Evolutionary conservation across 2,797 vertebrate species (phyloP).

Genomic region (Characodon lateralis): DNA sequence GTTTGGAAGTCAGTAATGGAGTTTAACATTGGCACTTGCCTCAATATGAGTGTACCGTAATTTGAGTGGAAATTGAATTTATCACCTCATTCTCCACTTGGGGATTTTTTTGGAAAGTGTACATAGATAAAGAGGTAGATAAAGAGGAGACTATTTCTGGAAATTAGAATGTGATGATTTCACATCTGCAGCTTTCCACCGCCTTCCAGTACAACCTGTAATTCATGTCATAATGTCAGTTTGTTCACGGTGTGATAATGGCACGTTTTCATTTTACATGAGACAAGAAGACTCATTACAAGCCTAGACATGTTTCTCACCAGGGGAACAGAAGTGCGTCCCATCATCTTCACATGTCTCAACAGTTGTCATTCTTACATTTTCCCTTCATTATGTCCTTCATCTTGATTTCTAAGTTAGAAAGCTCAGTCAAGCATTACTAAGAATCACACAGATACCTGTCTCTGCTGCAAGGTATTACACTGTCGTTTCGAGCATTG

Average conservation of each 20-base stretch:
- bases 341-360: constrained; percentile 53
- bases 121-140: constrained; percentile 20
- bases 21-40: constrained; percentile 34
- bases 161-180: constrained; percentile 56
- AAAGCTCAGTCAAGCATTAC: constrained; percentile 30
- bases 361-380: constrained; percentile 64
- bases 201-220: constrained; percentile 45
- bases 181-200: constrained; percentile 31
- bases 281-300: constrained; percentile 68
- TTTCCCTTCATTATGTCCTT: constrained; percentile 62
- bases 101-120: constrained; percentile 37
- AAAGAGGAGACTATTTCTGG: constrained; percentile 46
- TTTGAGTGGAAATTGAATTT: constrained; percentile 57
- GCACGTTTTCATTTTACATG: constrained; percentile 65
- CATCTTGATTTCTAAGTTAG: constrained; percentile 51
- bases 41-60: constrained; percentile 34
- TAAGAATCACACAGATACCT: constrained; percentile 31
- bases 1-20: constrained; percentile 56
- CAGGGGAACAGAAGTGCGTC: constrained; percentile 46
- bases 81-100: constrained; percentile 9
- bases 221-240: constrained; percentile 68
- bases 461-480: constrained; percentile 22
- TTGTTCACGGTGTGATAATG: constrained; percentile 70
- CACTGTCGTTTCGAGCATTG: constrained; percentile 23
- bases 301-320: constrained; percentile 54